Conservation (phyloP, 2,797 vertebrate genomes). For the Muscicapa comitata region DNA sequence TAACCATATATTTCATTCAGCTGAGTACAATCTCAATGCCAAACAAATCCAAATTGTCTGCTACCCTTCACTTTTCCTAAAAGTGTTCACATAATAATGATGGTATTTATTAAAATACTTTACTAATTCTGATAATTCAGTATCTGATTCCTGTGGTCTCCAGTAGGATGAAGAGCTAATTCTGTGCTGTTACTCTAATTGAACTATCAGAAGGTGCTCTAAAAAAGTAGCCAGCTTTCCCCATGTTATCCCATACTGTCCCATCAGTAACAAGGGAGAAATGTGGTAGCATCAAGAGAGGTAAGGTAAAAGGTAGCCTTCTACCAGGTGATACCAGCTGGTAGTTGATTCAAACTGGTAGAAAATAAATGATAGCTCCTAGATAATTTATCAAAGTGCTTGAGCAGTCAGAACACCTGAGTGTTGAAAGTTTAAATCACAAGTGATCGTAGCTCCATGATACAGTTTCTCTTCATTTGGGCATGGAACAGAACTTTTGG, state of each 20-base stretch:
- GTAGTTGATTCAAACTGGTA: neutral
- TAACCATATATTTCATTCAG: neutral
- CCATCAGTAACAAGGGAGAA: neutral
- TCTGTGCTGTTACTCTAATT: neutral
- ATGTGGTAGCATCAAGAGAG: neutral
- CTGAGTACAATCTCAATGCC: neutral
- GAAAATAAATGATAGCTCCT: neutral
- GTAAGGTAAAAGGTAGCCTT: neutral
- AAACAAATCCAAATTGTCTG: neutral
- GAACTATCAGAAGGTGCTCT: neutral
- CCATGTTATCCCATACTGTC: neutral
- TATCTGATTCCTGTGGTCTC: neutral
- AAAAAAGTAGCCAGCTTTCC: neutral
- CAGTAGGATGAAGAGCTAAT: neutral
- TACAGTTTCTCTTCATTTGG: neutral
- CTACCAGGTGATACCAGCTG: neutral
- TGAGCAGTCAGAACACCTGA: neutral
- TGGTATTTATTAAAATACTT: neutral
- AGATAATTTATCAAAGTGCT: neutral
- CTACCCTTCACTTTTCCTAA: neutral
- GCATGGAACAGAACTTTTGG: rapidly evolving
- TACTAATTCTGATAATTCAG: neutral
- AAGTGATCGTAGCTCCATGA: neutral
- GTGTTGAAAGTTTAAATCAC: neutral
- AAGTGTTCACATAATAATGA: neutral